Base-by-base conservation (phyloP, 2,113 vertebrate genomes). In the Helogale parvula region DNA sequence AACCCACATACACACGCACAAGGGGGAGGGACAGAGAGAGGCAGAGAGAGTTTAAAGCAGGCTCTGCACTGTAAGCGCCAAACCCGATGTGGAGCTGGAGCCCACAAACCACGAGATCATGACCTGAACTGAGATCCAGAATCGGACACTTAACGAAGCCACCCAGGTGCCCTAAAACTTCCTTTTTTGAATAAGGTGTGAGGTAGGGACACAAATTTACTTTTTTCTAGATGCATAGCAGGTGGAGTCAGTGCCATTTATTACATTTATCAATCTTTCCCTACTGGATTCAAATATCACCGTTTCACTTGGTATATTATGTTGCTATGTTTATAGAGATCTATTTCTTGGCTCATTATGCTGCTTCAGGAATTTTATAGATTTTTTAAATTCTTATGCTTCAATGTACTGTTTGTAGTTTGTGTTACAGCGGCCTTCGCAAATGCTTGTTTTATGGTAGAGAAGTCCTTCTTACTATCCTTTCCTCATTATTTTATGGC, bases 1-100 rank as follows among this genome's bases (percentile, higher is more conserved):
- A 0, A 23, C 57, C 8, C 8, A 25, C 9, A 25, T 23, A 8
- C 57, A 60, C 21, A 0, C 8, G 7, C 8, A 9, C 57, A 23
- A 60, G 2, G 57, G 7, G 21, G 57, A 54, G 16, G 52, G 15
- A 4, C 52, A 54, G 52, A 54, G 52, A 54, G 52, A 54, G 52
- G 52, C 15, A 57, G 19, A 57, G 54, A 60, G 57, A 23, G 19
- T 60, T 60, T 23, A 9, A 60, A 25, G 57, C 57, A 60, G 57
- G 21, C 57, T 57, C 54, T 23, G 21, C 57, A 60, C 57, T 60
- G 21, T 60, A 21, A 25, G 57, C 17, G 57, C 57, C 19, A 17
- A 60, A 60, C 57, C 21, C 8, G 7, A 60, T 60, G 57, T 60
- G 57, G 19, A 2, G 21, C 57, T 25, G 19, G 57, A 60, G 17